phyloP scores from a whole-genome alignment of 2,113 vertebrate species.

The Silurus glanis region DNA sequence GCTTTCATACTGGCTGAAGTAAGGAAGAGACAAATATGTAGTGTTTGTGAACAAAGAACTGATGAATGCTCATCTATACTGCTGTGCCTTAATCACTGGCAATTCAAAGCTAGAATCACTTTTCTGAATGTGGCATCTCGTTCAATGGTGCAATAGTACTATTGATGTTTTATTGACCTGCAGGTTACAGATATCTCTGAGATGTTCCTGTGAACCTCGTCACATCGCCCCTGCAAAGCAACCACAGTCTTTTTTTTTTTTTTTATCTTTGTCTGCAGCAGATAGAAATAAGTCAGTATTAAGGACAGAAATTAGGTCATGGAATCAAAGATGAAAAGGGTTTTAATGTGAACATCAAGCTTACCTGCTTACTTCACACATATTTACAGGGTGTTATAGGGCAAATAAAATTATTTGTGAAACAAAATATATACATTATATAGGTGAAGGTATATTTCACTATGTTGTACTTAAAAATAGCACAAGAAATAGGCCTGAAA shows the following conservation, averaged over 20 bases:
- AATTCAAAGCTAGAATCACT: constrained; percentile 16
- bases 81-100: not conserved
- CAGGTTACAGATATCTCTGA: constrained; percentile 18
- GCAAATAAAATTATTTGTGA: too few relatives aligned
- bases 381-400: too few relatives aligned
- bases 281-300: not conserved
- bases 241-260: not conserved
- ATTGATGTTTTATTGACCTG: constrained; percentile 23
- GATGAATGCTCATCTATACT: constrained; percentile 19
- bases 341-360: not conserved
- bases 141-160: constrained; percentile 6
- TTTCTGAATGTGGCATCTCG: constrained; percentile 19
- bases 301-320: not conserved
- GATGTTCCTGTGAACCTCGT: not conserved
- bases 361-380: not conserved
- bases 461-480: not conserved
- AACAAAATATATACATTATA: too few relatives aligned
- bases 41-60: not conserved
- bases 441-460: not conserved
- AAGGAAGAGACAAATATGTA: not conserved
- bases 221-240: constrained; percentile 11
- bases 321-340: not conserved
- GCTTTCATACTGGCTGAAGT: not conserved
- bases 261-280: not conserved
- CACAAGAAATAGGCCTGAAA: too few relatives aligned